These are phyloP conservation scores for Pitta sordida DNA, from an alignment of 2,113 vertebrate species.

Conservation along the genomic window DNA sequence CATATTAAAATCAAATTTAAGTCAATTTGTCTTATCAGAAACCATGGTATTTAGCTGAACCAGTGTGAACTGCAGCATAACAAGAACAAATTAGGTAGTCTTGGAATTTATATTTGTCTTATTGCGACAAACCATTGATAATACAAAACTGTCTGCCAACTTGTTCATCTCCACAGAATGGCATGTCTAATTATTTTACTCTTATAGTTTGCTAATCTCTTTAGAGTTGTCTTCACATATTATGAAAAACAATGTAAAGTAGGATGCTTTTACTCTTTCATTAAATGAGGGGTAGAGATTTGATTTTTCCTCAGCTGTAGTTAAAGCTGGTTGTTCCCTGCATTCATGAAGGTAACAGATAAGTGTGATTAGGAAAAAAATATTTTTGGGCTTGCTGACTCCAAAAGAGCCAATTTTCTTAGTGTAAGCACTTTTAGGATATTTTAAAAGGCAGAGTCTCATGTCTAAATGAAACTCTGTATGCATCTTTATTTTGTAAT, in stretches of 20 bases:
- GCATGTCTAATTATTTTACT: conserved; percentile 4
- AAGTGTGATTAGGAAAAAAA: neutral
- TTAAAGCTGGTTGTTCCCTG: neutral
- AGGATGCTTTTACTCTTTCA: neutral
- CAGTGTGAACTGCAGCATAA: neutral
- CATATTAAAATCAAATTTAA: neutral
- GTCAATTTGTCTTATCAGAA: neutral
- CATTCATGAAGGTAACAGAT: neutral
- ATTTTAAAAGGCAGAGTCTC: neutral
- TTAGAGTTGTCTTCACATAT: neutral
- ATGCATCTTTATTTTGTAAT: neutral
- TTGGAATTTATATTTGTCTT: neutral
- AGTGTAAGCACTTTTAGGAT: neutral
- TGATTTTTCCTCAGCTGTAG: neutral
- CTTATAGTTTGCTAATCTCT: neutral
- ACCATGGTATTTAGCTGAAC: neutral
- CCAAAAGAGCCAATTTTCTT: neutral
- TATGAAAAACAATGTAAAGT: neutral
- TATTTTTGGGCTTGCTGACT: neutral
- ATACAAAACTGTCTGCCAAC: neutral
- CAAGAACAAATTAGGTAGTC: neutral
- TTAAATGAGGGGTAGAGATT: neutral
- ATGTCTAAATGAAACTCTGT: neutral
- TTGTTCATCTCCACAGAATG: neutral
- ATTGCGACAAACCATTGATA: neutral